phyloP scores from a whole-genome alignment of 1,140 invertebrate genomes.

The Pentalonia nigronervosa region DNA sequence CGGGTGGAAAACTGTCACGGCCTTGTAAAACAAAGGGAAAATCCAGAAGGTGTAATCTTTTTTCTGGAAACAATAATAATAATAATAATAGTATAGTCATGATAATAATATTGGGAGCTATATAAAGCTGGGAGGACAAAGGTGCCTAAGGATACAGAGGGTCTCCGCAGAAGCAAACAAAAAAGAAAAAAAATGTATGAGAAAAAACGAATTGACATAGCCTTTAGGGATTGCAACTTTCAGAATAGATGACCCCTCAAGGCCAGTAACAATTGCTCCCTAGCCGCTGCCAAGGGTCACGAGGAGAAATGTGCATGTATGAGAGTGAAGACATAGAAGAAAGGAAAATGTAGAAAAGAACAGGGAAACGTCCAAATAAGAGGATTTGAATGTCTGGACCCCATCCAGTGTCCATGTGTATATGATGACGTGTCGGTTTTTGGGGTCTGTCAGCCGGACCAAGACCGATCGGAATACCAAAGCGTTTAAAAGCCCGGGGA shows the following conservation, averaged over 20 bases:
- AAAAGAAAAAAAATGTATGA: constrained; percentile 32
- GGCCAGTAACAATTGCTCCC: constrained; percentile 58
- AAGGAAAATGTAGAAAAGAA: constrained; percentile 57
- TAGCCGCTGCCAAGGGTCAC: constrained; percentile 55
- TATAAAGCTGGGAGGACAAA: constrained; percentile 52
- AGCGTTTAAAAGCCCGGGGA: constrained; percentile 57
- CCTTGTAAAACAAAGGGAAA: constrained; percentile 54
- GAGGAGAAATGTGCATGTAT: background rate
- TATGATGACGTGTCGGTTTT: constrained; percentile 58
- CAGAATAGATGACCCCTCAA: constrained; percentile 57
- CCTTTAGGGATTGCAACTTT: constrained; percentile 58
- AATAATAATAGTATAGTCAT: constrained; percentile 46
- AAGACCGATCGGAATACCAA: constrained; percentile 58
- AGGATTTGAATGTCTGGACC: constrained; percentile 57
- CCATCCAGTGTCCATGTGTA: constrained; percentile 42
- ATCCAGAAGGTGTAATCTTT: constrained; percentile 56
- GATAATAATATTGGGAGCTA: constrained; percentile 6
- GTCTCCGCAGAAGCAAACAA: background rate
- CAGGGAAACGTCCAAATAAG: constrained; percentile 56
- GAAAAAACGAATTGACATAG: constrained; percentile 58
- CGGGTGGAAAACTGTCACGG: constrained; percentile 34
- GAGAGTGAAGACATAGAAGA: constrained; percentile 44
- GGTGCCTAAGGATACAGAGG: constrained; percentile 44
- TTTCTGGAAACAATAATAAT: constrained; percentile 27
- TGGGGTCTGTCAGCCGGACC: constrained; percentile 56